A percentile compares a stretch with the other conserved stretches of the same genome.
Evolutionary conservation across 2,888 invertebrate species (phyloP).

Genomic region (Plemyria rubiginata): DNA sequence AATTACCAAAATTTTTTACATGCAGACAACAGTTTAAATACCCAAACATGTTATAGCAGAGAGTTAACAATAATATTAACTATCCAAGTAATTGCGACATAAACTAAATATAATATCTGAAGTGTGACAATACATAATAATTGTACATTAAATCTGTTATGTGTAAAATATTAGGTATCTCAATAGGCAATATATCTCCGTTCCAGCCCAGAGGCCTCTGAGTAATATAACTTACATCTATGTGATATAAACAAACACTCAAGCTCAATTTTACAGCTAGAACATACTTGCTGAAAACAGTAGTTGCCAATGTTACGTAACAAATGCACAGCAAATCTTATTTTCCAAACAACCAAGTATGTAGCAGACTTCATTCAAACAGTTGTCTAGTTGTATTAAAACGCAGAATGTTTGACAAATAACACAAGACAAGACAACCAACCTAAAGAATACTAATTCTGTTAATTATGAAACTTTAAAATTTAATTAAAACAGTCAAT

Average conservation of each 20-base stretch:
- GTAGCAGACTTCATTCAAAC: constrained; percentile 69
- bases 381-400: constrained; percentile 45
- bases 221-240: constrained; percentile 63
- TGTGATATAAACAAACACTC: constrained; percentile 62
- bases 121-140: constrained; percentile 42
- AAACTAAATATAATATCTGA: constrained; percentile 36
- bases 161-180: constrained; percentile 40
- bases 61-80: constrained; percentile 32
- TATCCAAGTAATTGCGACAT: constrained; percentile 35
- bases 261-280: constrained; percentile 54
- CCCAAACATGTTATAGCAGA: constrained; percentile 51
- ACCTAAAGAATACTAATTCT: constrained; percentile 63
- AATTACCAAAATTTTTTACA: constrained; percentile 72
- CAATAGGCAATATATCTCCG: constrained; percentile 37
- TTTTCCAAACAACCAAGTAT: constrained; percentile 26
- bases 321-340: constrained; percentile 28
- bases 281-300: constrained; percentile 27
- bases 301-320: constrained; percentile 37
- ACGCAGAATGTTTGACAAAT: constrained; percentile 50
- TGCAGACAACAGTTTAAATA: constrained; percentile 59
- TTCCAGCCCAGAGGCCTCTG: constrained; percentile 26
- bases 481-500: constrained; percentile 45
- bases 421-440: constrained; percentile 51
- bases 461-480: constrained; percentile 63
- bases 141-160: constrained; percentile 31